These are phyloP conservation scores for Apteryx mantelli DNA, from an alignment of 2,113 vertebrate species.

Conservation along the genomic window DNA sequence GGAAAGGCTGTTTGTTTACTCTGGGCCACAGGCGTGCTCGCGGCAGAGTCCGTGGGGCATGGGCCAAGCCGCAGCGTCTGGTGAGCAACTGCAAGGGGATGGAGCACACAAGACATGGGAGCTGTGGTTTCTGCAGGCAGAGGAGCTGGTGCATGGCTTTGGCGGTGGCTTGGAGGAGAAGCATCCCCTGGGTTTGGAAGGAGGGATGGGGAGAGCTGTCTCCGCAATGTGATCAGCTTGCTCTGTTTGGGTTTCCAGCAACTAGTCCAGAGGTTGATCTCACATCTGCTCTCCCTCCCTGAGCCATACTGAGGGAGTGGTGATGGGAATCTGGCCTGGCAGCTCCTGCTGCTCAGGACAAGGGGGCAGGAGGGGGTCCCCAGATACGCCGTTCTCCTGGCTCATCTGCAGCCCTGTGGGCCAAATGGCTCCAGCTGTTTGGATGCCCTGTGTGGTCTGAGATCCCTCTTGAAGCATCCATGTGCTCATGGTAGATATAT, in stretches of 20 bases:
- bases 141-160: background rate
- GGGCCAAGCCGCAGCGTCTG: background rate
- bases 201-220: background rate
- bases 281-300: background rate
- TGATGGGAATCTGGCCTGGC: background rate
- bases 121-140: background rate
- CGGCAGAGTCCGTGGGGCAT: accelerated
- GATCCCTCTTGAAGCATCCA: background rate
- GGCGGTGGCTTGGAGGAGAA: background rate
- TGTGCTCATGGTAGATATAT: accelerated
- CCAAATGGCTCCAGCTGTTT: background rate
- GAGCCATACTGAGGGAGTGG: background rate
- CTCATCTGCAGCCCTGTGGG: background rate
- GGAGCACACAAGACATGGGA: background rate
- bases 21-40: background rate
- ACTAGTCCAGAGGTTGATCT: background rate
- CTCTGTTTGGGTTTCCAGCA: background rate
- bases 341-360: background rate
- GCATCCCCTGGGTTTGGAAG: background rate
- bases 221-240: background rate
- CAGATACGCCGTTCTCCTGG: background rate
- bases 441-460: background rate
- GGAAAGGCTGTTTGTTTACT: slow-evolving; percentile 20
- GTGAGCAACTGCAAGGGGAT: accelerated
- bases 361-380: background rate